These are phyloP conservation scores for Coreius guichenoti DNA, from an alignment of 2,797 vertebrate species.

Conservation along the genomic window DNA sequence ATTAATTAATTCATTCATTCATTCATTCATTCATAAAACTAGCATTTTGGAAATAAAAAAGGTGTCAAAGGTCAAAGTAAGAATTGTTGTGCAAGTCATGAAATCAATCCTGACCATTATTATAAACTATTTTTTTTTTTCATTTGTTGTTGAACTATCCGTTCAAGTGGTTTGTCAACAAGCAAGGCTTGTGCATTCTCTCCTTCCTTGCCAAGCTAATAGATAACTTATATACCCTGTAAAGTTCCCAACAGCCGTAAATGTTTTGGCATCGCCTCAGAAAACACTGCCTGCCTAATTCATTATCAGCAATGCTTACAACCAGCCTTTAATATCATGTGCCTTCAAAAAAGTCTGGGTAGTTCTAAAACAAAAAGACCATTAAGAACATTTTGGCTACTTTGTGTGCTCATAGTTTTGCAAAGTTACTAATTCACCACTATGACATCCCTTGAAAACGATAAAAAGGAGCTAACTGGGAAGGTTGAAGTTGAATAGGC, in stretches of 20 bases:
- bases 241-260: constrained; percentile 10
- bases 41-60: not conserved
- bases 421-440: not conserved
- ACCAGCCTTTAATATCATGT: constrained; percentile 16
- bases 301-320: constrained; percentile 15
- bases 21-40: no score
- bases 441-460: not conserved
- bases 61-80: not conserved
- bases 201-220: not conserved
- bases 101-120: not conserved
- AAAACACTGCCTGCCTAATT: constrained; percentile 15
- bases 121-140: no score
- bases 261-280: constrained; percentile 20
- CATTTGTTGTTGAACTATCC: not conserved
- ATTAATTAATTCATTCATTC: no score
- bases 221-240: not conserved
- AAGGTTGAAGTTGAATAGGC: not conserved
- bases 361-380: constrained; percentile 15
- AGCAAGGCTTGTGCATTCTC: not conserved
- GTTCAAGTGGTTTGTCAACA: not conserved
- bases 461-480: not conserved
- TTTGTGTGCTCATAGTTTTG: not conserved
- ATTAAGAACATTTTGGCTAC: not conserved
- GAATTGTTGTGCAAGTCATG: not conserved
- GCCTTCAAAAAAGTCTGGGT: constrained; percentile 8